phyloP scores from a whole-genome alignment of 2,888 invertebrate genomes.

The Iselma pallidipennis region DNA sequence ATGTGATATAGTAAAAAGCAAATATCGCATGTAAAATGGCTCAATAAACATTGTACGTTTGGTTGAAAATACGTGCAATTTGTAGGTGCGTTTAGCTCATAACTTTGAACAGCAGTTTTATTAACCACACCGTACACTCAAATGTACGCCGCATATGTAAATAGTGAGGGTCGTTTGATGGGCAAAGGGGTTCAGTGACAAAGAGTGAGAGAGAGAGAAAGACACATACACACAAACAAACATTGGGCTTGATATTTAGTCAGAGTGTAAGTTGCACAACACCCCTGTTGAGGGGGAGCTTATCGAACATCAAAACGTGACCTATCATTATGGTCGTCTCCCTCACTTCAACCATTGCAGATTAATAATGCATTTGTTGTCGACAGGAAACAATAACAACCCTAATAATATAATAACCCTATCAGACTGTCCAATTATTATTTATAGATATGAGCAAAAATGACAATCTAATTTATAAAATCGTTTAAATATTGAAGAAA shows the following conservation, averaged over 20 bases:
- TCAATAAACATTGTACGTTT: slow-evolving; percentile 46
- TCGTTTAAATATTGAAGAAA: too few species aligned
- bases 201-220: slow-evolving; percentile 2
- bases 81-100: slow-evolving; percentile 39
- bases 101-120: slow-evolving; percentile 33
- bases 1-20: slow-evolving; percentile 45
- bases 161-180: slow-evolving; percentile 23
- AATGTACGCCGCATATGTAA: slow-evolving; percentile 28
- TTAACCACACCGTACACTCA: slow-evolving; percentile 35
- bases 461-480: too few species aligned
- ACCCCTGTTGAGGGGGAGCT: slow-evolving; percentile 33
- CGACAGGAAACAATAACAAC: slow-evolving; percentile 11
- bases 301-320: slow-evolving; percentile 48
- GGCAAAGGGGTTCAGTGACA: slow-evolving; percentile 19
- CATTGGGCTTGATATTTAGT: slow-evolving; percentile 28
- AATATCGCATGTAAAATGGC: slow-evolving; percentile 49
- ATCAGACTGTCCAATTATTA: neutral
- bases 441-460: neutral
- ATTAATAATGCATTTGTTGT: slow-evolving; percentile 8
- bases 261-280: slow-evolving; percentile 35
- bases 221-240: too few species aligned
- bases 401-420: neutral
- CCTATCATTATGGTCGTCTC: slow-evolving; percentile 42
- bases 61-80: slow-evolving; percentile 43
- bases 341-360: slow-evolving; percentile 1